phyloP scores from a whole-genome alignment of 1,140 invertebrate genomes.

The Calephelis virginiensis region DNA sequence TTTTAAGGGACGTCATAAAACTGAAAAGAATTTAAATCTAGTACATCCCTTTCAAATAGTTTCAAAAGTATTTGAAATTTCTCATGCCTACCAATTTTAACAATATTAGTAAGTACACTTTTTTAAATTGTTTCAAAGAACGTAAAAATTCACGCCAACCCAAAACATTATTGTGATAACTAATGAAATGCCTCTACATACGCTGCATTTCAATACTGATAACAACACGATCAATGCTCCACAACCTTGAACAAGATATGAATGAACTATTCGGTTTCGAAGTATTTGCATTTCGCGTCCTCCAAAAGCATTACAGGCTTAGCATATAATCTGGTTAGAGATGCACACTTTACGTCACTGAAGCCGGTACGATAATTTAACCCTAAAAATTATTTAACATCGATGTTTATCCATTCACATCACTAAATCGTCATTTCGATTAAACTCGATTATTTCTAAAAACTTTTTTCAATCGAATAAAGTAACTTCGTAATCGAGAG shows the following conservation, averaged over 20 bases:
- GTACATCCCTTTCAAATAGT: too few relatives aligned
- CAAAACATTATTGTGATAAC: slow-evolving; percentile 17
- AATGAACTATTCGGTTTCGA: slow-evolving; percentile 41
- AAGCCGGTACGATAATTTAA: slow-evolving; percentile 61
- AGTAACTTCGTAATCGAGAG: slow-evolving; percentile 37
- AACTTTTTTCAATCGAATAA: slow-evolving; percentile 18
- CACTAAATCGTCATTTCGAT: slow-evolving; percentile 16
- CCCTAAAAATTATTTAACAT: slow-evolving; percentile 44
- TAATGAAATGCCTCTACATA: slow-evolving; percentile 23
- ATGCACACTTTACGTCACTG: slow-evolving; percentile 61
- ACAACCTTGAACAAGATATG: slow-evolving; percentile 36
- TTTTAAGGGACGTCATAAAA: too few relatives aligned
- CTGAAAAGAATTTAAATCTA: too few relatives aligned
- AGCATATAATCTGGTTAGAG: slow-evolving; percentile 64
- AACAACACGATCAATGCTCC: slow-evolving; percentile 36
- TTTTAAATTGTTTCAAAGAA: too few relatives aligned
- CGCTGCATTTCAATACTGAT: slow-evolving; percentile 33
- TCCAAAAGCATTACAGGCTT: slow-evolving; percentile 45
- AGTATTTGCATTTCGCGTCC: slow-evolving; percentile 47
- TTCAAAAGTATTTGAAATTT: too few relatives aligned
- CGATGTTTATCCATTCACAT: slow-evolving; percentile 3
- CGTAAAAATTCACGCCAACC: too few relatives aligned
- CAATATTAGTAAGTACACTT: too few relatives aligned
- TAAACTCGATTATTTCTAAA: slow-evolving; percentile 5
- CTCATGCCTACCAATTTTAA: too few relatives aligned